Base-by-base conservation (phyloP, 2,797 vertebrate species). In the Esox lucius region DNA sequence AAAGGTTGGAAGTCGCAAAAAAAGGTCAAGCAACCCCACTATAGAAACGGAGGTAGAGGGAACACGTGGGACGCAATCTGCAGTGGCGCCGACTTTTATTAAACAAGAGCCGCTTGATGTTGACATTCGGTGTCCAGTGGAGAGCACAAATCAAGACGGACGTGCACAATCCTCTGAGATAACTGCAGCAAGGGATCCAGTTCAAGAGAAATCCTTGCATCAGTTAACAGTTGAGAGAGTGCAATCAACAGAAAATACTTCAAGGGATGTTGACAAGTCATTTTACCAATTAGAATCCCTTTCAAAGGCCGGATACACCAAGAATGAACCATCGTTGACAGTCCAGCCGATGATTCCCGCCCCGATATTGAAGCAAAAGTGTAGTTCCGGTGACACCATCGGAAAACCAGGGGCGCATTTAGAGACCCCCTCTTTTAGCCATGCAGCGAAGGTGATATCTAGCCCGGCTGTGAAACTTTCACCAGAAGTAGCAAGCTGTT, bases 1-100 rank as follows among this genome's bases (percentile, higher is more conserved):
- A 76, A 98, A 93, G 92, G 96, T 99, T 72, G 91, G 90, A 49
- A 87, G 89, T 51, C 88, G 87, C 73, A 90, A 89, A 74, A 89
- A 87, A 68, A 87, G 88, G 51, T 70, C 53, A 53, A 69, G 22
- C 31, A 51, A 13, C 68, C 64, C 69, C 13, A n/a, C 26, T 42
- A 33, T 84, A 59, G 88, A 90, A 76, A 80, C 49, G 59, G 48
- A 53, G 46, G 26, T 11, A 11, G 9, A 67, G 67, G 39, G n/a
- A 59, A 74, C 48, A 56, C 65, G 84, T 12, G 80, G 74, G 2
- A 51, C 68, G 19, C 74, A 16, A n/a, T n/a, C 84, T 68, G 19
- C 73, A 33, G 31, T 66, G 24, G 12, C 70, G 1, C 31, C 87
- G 48, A 68, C 72, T 15, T 42, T 48, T 22, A 90, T 93, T 24